Base-by-base conservation (phyloP, 2,888 invertebrate genomes). In the Sinohyriopsis cumingii region DNA sequence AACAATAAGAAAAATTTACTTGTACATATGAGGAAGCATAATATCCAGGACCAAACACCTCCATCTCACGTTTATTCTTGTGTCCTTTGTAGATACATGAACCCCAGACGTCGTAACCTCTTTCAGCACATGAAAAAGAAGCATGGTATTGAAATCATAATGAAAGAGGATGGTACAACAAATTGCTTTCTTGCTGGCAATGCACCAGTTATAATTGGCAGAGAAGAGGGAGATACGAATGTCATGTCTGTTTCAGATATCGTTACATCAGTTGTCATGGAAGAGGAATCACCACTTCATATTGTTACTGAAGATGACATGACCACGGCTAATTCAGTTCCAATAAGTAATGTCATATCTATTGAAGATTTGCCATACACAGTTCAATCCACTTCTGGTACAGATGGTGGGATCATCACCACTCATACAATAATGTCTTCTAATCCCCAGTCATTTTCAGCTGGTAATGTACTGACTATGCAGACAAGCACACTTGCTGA, bases 61-160 rank as follows among this genome's bases (percentile, higher is more conserved):
- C 86, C 87, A 18, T 78, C 84, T 19, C 87, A 87, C 67, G 86
- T 87, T 55, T 87, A 86, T 69, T 86, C 87, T 12, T 88, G 88
- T 77, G 86, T 87, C 3, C 77, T 88, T 19, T 88, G 88, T 74
- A 80, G 85, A 45, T 88, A 87, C 68, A 83, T 84, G 60, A 87
- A 87, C 69, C 85, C 84, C 18, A 81, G 82, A 25, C 72, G 87
- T 2, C 76, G 84, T 63, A 87, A 87, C 63, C 77, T 88, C 9
- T 88, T 87, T 69, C 85, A 86, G 68, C 88, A 88, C 65, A 86
- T 88, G 86, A 83, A 84, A 71, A 87, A 88, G 77, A 87, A 87
- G 68, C 88, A 88, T 75, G 84, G 84, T 59, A 87, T 88, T 57
- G 84, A 85, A 68, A 85, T 87, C 28, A 77, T 85, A 24, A 79